Evolutionary conservation across 2,888 invertebrate species (phyloP).

Genomic region (Dinocampus coccinellae): DNA sequence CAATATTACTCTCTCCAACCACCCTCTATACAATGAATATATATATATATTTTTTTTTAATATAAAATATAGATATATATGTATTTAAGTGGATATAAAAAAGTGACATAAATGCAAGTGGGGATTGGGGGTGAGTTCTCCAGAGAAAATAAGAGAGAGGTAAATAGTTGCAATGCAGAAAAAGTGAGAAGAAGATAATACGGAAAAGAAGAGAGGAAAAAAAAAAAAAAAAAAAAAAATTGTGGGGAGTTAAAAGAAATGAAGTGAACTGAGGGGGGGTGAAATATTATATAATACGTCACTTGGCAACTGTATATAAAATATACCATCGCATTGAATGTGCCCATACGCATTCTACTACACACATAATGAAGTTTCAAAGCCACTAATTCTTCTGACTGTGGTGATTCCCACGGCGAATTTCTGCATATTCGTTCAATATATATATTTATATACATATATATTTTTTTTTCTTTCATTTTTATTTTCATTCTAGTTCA

Average conservation of each 20-base stretch:
- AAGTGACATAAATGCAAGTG: constrained; percentile 56
- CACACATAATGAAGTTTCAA: constrained; percentile 53
- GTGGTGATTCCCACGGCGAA: constrained; percentile 38
- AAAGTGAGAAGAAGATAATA: not conserved
- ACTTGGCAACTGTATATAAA: constrained; percentile 67
- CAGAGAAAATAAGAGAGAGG: constrained; percentile 11
- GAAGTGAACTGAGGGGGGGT: constrained; percentile 54
- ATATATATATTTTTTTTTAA: constrained; percentile 11
- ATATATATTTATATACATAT: too few species aligned
- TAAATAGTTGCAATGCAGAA: not conserved
- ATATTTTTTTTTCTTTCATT: too few species aligned
- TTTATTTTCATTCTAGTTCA: too few species aligned
- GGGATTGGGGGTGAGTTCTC: constrained; percentile 41
- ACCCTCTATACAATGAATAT: constrained; percentile 36
- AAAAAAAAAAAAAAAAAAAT: not conserved
- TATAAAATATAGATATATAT: not conserved
- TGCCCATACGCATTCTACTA: too few species aligned
- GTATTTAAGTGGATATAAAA: constrained; percentile 38
- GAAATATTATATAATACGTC: constrained; percentile 69
- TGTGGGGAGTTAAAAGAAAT: too few species aligned
- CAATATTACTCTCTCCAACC: constrained; percentile 65
- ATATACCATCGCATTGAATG: constrained; percentile 63
- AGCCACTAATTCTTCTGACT: constrained; percentile 59
- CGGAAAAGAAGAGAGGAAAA: not conserved
- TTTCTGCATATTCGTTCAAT: constrained; percentile 25